phyloP scores from a whole-genome alignment of 1,140 invertebrate genomes.

The Cotesia glomerata region DNA sequence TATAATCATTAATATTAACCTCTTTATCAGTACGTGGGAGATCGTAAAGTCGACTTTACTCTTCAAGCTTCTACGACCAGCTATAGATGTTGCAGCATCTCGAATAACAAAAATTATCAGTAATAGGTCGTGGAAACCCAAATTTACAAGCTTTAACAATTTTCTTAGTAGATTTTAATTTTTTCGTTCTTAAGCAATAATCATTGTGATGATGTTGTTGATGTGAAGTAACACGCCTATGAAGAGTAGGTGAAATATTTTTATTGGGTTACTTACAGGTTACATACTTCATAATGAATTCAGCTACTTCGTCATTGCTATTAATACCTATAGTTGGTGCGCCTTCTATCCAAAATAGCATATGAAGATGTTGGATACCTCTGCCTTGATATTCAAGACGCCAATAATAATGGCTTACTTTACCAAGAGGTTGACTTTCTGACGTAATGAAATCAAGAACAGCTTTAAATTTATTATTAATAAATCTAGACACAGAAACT shows the following conservation, averaged over 20 bases:
- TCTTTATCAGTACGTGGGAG: background rate
- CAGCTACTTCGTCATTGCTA: slow-evolving; percentile 30
- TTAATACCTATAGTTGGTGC: slow-evolving; percentile 35
- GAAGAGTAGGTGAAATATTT: slow-evolving; percentile 28
- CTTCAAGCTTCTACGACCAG: background rate
- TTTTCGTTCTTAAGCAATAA: too few species aligned
- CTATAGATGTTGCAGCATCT: background rate
- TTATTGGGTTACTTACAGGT: slow-evolving; percentile 39
- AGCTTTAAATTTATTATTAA: background rate
- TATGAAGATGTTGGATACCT: slow-evolving; percentile 7
- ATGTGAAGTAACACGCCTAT: slow-evolving; percentile 31
- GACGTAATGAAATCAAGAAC: background rate
- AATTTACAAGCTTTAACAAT: background rate
- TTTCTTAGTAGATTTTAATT: background rate
- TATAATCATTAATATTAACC: background rate
- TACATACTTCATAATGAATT: slow-evolving; percentile 45
- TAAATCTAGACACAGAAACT: too few species aligned
- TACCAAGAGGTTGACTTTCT: background rate
- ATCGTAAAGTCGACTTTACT: background rate
- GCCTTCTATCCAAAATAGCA: slow-evolving; percentile 32
- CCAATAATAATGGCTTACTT: background rate
- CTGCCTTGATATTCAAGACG: background rate
- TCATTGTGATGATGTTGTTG: slow-evolving; percentile 27
- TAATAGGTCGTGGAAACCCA: background rate
- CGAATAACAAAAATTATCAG: background rate